Percentiles rank a stretch among this genome's conserved stretches.
Evolutionary conservation across 64 coral and sea anemone genomes (phyloP).

Genomic region (Hydrozoanthus tunicans): DNA sequence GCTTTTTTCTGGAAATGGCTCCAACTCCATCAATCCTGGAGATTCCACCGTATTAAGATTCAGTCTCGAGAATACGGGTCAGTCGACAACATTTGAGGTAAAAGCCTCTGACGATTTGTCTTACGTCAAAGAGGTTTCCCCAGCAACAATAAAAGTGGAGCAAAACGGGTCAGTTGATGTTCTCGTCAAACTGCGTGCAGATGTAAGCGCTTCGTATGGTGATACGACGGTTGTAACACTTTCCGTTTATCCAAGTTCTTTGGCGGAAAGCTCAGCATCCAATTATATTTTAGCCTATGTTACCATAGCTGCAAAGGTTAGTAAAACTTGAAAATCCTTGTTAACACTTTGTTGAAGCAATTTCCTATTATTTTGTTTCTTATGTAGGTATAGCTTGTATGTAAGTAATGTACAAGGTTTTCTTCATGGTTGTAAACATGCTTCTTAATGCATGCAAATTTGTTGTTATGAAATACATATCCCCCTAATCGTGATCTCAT

Average conservation of each 20-base stretch:
- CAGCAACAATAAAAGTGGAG: neutral
- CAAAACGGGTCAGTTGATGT: constrained; percentile 7
- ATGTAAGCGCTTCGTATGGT: neutral
- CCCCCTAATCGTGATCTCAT: too few species aligned
- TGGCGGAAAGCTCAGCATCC: neutral
- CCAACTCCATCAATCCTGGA: neutral
- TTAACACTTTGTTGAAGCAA: neutral
- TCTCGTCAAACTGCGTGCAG: neutral
- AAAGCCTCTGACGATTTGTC: constrained; percentile 37
- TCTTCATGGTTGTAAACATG: too few species aligned
- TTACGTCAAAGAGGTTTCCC: neutral
- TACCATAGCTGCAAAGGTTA: constrained; percentile 39
- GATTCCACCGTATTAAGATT: neutral
- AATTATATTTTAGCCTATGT: constrained; percentile 31
- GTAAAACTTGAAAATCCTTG: neutral
- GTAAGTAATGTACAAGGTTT: neutral
- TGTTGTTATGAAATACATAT: too few species aligned
- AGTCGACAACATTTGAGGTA: neutral
- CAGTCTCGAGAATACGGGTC: constrained; percentile 6
- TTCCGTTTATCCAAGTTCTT: constrained; percentile 5
- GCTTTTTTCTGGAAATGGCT: neutral
- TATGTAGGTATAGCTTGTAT: neutral
- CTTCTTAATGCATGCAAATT: too few species aligned
- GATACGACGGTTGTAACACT: constrained; percentile 5
- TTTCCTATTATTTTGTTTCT: neutral